A percentile compares a stretch with the other conserved stretches of the same genome.
These are phyloP conservation scores for Cryptocheilus praepositus DNA, from an alignment of 2,888 invertebrate species.

Conservation along the genomic window DNA sequence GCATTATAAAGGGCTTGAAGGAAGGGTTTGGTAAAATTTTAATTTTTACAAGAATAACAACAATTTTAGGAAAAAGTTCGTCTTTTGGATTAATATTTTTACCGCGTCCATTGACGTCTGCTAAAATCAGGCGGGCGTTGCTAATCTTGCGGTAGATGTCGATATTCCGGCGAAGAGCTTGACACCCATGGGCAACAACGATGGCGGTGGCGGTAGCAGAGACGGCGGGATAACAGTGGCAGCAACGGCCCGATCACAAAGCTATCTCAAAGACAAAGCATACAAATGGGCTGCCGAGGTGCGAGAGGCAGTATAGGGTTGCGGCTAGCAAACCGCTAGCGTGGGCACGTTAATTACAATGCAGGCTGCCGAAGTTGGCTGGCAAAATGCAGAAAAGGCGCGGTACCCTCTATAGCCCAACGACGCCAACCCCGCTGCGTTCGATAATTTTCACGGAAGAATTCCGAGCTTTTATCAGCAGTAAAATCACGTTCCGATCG, in stretches of 20 bases:
- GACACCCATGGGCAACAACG: constrained; percentile 4
- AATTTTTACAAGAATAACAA: no score
- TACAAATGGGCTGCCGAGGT: constrained; percentile 17
- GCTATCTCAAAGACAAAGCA: constrained; percentile 22
- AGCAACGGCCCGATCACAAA: constrained; percentile 14
- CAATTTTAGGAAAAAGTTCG: no score
- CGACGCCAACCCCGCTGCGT: no score
- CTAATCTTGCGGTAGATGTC: constrained; percentile 18
- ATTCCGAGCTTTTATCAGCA: no score
- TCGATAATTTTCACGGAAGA: no score
- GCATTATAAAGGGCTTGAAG: no score
- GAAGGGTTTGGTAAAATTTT: no score
- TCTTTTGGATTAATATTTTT: background rate
- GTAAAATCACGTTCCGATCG: no score
- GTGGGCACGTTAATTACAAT: constrained; percentile 20
- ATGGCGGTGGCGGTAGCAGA: background rate
- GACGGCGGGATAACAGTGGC: no score
- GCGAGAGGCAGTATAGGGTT: constrained; percentile 10
- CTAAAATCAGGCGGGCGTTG: constrained; percentile 3
- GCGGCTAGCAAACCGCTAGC: constrained; percentile 18
- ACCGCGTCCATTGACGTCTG: background rate
- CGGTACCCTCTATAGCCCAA: no score
- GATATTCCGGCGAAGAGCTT: background rate
- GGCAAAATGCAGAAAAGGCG: constrained; percentile 5
- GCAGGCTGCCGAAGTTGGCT: background rate